Evolutionary conservation across 1,140 invertebrate species (phyloP).

Genomic region (Penaeus vannamei): DNA sequence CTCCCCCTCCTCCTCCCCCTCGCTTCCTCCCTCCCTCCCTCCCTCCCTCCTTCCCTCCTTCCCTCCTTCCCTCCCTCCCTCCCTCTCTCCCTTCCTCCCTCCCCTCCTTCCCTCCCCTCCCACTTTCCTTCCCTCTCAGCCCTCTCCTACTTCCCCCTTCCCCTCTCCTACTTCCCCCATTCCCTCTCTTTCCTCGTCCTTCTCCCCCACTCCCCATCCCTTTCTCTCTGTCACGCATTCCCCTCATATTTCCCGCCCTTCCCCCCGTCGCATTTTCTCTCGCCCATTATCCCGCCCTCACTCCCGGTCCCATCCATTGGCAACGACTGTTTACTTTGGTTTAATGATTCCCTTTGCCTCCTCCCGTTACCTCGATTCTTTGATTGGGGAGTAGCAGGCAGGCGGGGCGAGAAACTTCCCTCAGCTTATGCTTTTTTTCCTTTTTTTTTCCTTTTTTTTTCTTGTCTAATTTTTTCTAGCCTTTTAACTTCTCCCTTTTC

Average conservation of each 20-base stretch:
- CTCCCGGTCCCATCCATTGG: not conserved
- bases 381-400: too few relatives aligned
- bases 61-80: constrained; percentile 51
- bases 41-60: constrained; percentile 16
- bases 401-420: too few relatives aligned
- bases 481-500: too few relatives aligned
- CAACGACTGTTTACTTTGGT: too few relatives aligned
- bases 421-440: too few relatives aligned
- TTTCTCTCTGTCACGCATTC: constrained; percentile 8
- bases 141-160: not conserved
- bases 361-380: too few relatives aligned
- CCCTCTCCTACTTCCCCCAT: not conserved
- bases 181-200: not conserved
- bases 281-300: constrained; percentile 34
- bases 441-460: too few relatives aligned
- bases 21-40: constrained; percentile 24
- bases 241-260: not conserved
- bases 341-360: too few relatives aligned
- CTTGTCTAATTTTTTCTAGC: too few relatives aligned
- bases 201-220: constrained; percentile 35
- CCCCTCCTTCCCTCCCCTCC: not conserved
- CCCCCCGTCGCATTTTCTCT: constrained; percentile 43
- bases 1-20: constrained; percentile 60
- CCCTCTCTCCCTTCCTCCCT: not conserved
- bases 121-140: not conserved